These are phyloP conservation scores for Xenopus tropicalis DNA, from an alignment of 2,113 vertebrate species.

Conservation along the genomic window UCB_Xtro_10.0 CM004445.2:105890501-105891000, in stretches of 20 bases:
- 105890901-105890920: constrained; percentile 27
- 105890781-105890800: constrained; percentile 32
- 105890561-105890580: too few species aligned
- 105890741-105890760: constrained; percentile 43
- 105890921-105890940: background rate
- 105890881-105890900: constrained; percentile 25
- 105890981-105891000: too few species aligned
- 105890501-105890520: too few species aligned
- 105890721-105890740: constrained; percentile 28
- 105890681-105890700: constrained; percentile 38
- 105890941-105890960: too few species aligned
- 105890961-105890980: too few species aligned
- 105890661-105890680: constrained; percentile 17
- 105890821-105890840: constrained; percentile 31
- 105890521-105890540: too few species aligned
- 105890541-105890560: too few species aligned
- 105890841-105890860: constrained; percentile 23
- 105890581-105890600: too few species aligned
- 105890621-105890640: background rate
- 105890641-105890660: background rate
- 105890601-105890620: background rate
- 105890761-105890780: constrained; percentile 31
- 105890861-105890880: constrained; percentile 36
- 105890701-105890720: constrained; percentile 33
- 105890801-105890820: constrained; percentile 28